phyloP scores from a whole-genome alignment of 2,888 invertebrate genomes.

The Pogonocherus hispidulus region DNA sequence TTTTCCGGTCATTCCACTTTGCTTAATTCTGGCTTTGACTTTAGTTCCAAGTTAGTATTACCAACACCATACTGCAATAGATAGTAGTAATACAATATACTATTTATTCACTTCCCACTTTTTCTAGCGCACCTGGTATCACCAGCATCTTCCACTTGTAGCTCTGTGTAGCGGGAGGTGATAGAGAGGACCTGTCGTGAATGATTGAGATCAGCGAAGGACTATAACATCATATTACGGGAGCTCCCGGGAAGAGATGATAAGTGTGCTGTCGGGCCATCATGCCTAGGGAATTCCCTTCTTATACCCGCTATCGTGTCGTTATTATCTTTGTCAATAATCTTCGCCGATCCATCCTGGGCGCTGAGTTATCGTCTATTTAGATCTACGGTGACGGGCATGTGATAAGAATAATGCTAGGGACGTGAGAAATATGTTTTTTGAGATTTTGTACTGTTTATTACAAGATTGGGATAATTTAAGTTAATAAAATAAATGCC shows the following conservation, averaged over 20 bases:
- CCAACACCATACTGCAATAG: no score
- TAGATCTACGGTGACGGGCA: background rate
- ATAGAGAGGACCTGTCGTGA: slow-evolving; percentile 62
- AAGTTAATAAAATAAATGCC: no score
- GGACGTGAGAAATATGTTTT: no score
- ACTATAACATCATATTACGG: slow-evolving; percentile 69
- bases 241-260: slow-evolving; percentile 64
- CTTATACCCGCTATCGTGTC: slow-evolving; percentile 51
- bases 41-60: no score
- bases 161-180: slow-evolving; percentile 52
- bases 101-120: no score
- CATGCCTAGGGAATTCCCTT: slow-evolving; percentile 63
- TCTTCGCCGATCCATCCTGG: slow-evolving; percentile 38
- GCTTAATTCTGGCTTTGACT: no score
- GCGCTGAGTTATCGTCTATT: slow-evolving; percentile 22
- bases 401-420: background rate
- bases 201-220: slow-evolving; percentile 68
- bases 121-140: slow-evolving; percentile 31
- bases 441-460: no score
- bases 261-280: slow-evolving; percentile 65
- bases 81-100: no score
- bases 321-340: slow-evolving; percentile 53
- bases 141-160: slow-evolving; percentile 46
- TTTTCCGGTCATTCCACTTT: no score
- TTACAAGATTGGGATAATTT: no score